Conservation (phyloP, 2,797 vertebrate genomes). For the Lindbergichthys nudifrons region DNA sequence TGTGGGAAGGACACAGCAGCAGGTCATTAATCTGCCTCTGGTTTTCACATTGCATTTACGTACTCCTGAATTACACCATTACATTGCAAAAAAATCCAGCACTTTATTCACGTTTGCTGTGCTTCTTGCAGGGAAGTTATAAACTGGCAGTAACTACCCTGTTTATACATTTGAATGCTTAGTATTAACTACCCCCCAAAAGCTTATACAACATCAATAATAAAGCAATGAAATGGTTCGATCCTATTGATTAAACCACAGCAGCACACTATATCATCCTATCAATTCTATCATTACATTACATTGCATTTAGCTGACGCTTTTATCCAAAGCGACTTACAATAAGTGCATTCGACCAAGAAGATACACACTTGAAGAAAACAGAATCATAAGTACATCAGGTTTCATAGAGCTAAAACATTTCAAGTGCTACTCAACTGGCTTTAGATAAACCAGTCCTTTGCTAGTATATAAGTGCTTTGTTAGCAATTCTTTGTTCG, state of each 20-base stretch:
- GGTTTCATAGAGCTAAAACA: no score
- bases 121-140: background rate
- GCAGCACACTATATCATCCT: background rate
- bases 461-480: no score
- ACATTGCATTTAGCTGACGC: no score
- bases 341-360: no score
- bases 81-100: background rate
- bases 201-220: background rate
- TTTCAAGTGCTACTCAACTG: no score
- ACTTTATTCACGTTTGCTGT: background rate
- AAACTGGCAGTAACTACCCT: background rate
- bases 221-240: background rate
- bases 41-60: background rate
- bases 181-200: background rate
- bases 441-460: no score
- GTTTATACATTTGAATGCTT: background rate
- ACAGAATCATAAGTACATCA: no score
- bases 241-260: background rate
- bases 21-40: constrained; percentile 6
- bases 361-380: no score
- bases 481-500: no score
- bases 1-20: background rate
- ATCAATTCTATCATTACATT: background rate
- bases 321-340: no score
- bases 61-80: background rate